These are phyloP conservation scores for Drosophila tripunctata DNA, from an alignment of 2,888 invertebrate species.

Conservation along the genomic window DNA sequence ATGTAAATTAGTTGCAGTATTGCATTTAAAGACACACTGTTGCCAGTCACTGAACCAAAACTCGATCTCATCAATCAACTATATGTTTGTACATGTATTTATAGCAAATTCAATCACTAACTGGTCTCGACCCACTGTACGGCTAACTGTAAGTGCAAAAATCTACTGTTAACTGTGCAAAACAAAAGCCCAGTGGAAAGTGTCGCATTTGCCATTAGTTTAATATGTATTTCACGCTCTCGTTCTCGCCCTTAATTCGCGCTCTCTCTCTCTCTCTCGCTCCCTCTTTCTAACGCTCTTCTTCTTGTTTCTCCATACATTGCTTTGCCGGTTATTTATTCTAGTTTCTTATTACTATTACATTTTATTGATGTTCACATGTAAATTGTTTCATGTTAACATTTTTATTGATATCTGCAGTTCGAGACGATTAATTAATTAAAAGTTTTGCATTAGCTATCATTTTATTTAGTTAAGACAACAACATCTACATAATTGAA, in stretches of 20 bases:
- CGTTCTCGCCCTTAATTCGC: conserved; percentile 1
- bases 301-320: conserved; percentile 6
- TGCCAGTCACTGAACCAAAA: conserved; percentile 7
- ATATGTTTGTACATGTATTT: too few relatives aligned
- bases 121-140: conserved; percentile 35
- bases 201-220: conserved; percentile 14
- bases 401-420: conserved; percentile 24
- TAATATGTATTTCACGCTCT: not conserved
- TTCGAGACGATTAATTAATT: conserved; percentile 19
- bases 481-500: conserved; percentile 18
- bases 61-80: conserved; percentile 2
- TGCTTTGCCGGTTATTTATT: conserved; percentile 32
- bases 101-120: conserved; percentile 11
- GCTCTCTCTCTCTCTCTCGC: not conserved
- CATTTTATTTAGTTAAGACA: conserved; percentile 22
- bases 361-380: conserved; percentile 39
- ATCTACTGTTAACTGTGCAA: conserved; percentile 42
- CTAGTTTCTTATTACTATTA: conserved; percentile 9
- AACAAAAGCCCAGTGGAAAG: conserved; percentile 24
- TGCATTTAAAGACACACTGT: not conserved
- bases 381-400: conserved; percentile 57
- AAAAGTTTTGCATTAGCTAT: conserved; percentile 22
- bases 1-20: not conserved
- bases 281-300: not conserved
- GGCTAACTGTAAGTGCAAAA: conserved; percentile 46